These are phyloP conservation scores for Hydrolagus affinis DNA, from an alignment of 2,113 vertebrate genomes.

Conservation along the genomic window DNA sequence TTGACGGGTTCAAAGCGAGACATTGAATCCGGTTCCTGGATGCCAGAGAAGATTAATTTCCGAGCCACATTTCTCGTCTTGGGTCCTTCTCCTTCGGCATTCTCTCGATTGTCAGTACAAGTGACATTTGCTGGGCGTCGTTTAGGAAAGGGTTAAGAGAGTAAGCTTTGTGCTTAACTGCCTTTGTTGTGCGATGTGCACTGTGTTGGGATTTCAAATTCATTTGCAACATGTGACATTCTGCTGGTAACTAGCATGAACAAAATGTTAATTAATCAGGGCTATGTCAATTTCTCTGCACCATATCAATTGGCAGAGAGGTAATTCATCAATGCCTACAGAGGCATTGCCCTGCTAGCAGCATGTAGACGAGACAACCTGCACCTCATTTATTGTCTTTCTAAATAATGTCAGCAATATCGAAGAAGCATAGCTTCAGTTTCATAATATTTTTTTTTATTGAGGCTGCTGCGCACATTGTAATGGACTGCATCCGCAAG, in stretches of 20 bases:
- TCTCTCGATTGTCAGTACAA: background rate
- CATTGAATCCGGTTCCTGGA: too few species aligned
- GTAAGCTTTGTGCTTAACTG: background rate
- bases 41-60: too few species aligned
- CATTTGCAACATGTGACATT: conserved; percentile 59
- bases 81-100: background rate
- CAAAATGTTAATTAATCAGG: conserved; percentile 79
- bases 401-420: conserved; percentile 51
- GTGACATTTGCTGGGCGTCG: background rate
- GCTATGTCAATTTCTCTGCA: conserved; percentile 70
- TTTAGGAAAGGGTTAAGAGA: background rate
- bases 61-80: too few species aligned
- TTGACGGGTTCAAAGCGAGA: too few species aligned
- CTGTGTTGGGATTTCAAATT: conserved; percentile 43
- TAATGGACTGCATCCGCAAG: conserved; percentile 61
- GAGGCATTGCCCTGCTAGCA: conserved; percentile 61
- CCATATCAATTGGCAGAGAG: conserved; percentile 69
- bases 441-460: conserved; percentile 67
- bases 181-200: background rate
- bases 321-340: conserved; percentile 85
- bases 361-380: conserved; percentile 58
- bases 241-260: conserved; percentile 63
- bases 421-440: conserved; percentile 59
- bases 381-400: conserved; percentile 56
- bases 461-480: conserved; percentile 57